Conservation (phyloP, 2,113 vertebrate genomes). For the Pandion haliaetus region DNA sequence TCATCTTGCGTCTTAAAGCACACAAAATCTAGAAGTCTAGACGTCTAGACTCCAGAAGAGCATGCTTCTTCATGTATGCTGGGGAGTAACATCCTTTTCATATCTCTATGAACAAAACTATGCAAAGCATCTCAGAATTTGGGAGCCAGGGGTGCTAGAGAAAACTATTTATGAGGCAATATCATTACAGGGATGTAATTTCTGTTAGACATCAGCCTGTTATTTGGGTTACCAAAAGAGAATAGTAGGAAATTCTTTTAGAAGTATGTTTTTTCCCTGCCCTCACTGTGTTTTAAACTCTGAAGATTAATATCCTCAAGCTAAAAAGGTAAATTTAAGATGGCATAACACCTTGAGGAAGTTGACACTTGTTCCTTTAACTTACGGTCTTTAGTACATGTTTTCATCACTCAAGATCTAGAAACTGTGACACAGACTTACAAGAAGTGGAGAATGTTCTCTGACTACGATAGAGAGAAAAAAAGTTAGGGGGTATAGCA, state of each 20-base stretch:
- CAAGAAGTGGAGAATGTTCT: background rate
- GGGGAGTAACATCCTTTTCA: rapidly evolving
- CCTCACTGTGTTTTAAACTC: background rate
- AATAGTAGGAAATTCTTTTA: background rate
- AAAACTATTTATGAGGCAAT: background rate
- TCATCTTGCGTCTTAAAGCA: background rate
- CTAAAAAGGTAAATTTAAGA: background rate
- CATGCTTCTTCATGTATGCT: background rate
- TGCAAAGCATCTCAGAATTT: background rate
- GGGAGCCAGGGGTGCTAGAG: background rate
- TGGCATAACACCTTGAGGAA: background rate
- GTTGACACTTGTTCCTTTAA: background rate
- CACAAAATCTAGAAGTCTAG: background rate
- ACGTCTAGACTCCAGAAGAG: background rate
- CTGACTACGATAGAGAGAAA: background rate
- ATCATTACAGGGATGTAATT: background rate
- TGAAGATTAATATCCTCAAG: background rate
- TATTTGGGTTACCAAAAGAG: background rate
- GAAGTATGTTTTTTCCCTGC: background rate
- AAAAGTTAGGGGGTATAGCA: background rate
- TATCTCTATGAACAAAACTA: background rate
- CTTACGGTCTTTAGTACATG: background rate
- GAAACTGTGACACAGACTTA: background rate
- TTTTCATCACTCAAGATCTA: background rate
- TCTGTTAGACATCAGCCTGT: background rate